Base-by-base conservation (phyloP, 1,140 invertebrate genomes). In the Pseudomyrmex sp. region DNA sequence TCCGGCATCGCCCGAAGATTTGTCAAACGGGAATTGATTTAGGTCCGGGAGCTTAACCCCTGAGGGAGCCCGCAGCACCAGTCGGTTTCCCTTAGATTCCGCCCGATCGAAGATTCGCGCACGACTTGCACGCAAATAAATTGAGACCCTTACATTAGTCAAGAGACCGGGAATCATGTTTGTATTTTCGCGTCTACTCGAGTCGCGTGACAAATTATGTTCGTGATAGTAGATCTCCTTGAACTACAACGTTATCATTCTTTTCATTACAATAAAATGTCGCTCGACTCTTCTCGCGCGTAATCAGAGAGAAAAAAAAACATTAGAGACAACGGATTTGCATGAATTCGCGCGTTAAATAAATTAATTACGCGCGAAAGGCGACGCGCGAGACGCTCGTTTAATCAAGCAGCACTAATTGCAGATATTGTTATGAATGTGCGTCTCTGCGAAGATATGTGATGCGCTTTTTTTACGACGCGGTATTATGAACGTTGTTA, bases 1-100 rank as follows among this genome's bases (percentile, higher is more conserved):
- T 77, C 83, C 84, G 65, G 84, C 86, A 90, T 90, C 86, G 87
- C 77, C 85, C 84, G 86, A 89, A 88, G 89, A 90, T 90, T 90
- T 90, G 89, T 90, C 89, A 88, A 90, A 84, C 86, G 86, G 85
- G 89, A 90, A 90, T 90, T 90, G 89, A 90, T 90, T 90, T 90
- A 90, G 87, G 89, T 88, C 52, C 77, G 26, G 50, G 59, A 73
- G 83, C 70, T 90, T 90, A 88, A 90, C 84, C 86, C 89, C 74
- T 63, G 46, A 66, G 89, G 83, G 84, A 87, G 69, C 74, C 80
- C 70, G 66, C 87, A 84, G 80, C 52, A 74, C 66, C 86, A 86
- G 74, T 86, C 61, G 84, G 85, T 89, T 89, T 86, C 82, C 87
- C 72, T 82, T 89, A 73, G 82, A 89, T 82, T 84, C 84, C 82